Conservation (phyloP, 2,888 invertebrate species). For the Rhaphigaster nebulosa region DNA sequence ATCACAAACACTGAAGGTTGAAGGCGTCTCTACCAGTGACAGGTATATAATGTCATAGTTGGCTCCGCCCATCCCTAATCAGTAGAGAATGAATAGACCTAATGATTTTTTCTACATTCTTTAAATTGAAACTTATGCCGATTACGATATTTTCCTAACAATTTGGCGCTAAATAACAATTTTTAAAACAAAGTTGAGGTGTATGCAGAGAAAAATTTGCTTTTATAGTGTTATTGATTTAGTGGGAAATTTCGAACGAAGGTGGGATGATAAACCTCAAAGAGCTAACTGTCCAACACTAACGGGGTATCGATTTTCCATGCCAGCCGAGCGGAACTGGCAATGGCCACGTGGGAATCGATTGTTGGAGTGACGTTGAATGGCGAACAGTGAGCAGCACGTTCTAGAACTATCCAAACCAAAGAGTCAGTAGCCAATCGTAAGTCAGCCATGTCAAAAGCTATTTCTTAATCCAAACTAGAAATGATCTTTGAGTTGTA, state of each 20-base stretch:
- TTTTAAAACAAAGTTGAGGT: too few relatives aligned
- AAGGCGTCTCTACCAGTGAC: too few relatives aligned
- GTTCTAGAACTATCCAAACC: not conserved
- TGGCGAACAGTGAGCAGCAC: not conserved
- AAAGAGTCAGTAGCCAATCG: not conserved
- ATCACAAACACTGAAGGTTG: too few relatives aligned
- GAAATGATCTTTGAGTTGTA: not conserved
- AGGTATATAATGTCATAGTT: too few relatives aligned
- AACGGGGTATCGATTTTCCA: constrained; percentile 28
- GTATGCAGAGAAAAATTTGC: too few relatives aligned
- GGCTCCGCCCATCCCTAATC: too few relatives aligned
- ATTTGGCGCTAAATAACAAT: too few relatives aligned
- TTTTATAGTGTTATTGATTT: not conserved
- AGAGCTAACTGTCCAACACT: not conserved
- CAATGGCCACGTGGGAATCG: constrained; percentile 28
- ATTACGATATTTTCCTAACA: too few relatives aligned
- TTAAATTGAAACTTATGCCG: too few relatives aligned
- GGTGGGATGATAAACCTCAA: not conserved
- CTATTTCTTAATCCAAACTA: not conserved
- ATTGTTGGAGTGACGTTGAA: not conserved
- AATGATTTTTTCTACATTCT: too few relatives aligned
- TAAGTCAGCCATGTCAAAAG: not conserved
- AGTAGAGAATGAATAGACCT: too few relatives aligned
- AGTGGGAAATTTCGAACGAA: not conserved
- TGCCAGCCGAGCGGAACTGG: not conserved